A percentile compares a stretch with the other conserved stretches of the same genome.
Conservation (phyloP, 2,797 vertebrate species). For the Champsocephalus esox region DNA sequence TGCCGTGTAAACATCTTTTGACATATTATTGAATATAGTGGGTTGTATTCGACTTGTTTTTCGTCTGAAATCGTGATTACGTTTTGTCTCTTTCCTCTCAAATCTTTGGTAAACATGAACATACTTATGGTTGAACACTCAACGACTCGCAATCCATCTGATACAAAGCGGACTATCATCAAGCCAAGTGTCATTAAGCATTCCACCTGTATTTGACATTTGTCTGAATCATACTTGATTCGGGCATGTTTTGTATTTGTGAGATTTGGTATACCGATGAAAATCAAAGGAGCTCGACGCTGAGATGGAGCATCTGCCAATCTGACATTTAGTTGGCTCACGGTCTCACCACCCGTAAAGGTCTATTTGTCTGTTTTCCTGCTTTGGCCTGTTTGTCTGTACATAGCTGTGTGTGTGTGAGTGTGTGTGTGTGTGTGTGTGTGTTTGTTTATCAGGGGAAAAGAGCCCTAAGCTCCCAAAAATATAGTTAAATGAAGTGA, state of each 20-base stretch:
- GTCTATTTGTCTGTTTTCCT: slow-evolving; percentile 60
- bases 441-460: not conserved
- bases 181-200: slow-evolving; percentile 50
- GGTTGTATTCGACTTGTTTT: not conserved
- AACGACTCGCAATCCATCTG: slow-evolving; percentile 33
- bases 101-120: slow-evolving; percentile 32
- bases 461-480: slow-evolving; percentile 13
- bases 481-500: slow-evolving; percentile 39
- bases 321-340: slow-evolving; percentile 77
- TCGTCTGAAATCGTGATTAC: not conserved
- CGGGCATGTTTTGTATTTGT: slow-evolving; percentile 54
- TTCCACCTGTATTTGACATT: slow-evolving; percentile 69
- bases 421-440: not conserved
- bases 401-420: slow-evolving; percentile 2
- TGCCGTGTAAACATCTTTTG: not conserved
- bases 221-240: slow-evolving; percentile 67
- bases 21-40: not conserved
- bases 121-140: slow-evolving; percentile 36
- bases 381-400: slow-evolving; percentile 23
- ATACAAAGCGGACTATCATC: slow-evolving; percentile 37
- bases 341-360: slow-evolving; percentile 59
- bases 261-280: slow-evolving; percentile 67
- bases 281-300: slow-evolving; percentile 66
- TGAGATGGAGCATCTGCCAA: slow-evolving; percentile 59
- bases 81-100: slow-evolving; percentile 4